A percentile compares a stretch with the other conserved stretches of the same genome.
These are phyloP conservation scores for Coptodon bakossiorum DNA, from an alignment of 2,113 vertebrate species.

Conservation along the genomic window DNA sequence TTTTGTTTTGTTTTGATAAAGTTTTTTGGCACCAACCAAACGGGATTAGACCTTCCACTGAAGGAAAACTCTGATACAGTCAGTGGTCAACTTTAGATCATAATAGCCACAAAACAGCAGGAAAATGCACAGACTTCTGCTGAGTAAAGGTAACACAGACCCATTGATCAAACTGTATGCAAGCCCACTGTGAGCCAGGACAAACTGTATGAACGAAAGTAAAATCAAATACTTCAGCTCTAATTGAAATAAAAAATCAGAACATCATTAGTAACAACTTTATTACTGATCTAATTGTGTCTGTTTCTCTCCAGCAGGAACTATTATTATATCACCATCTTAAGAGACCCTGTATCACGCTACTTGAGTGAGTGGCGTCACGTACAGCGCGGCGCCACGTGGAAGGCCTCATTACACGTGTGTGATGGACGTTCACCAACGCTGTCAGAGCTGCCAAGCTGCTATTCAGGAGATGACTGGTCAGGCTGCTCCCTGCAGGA, in stretches of 20 bases:
- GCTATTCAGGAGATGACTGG: conserved; percentile 93
- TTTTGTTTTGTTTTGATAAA: neutral
- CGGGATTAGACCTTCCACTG: neutral
- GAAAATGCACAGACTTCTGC: neutral
- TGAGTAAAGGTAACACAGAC: neutral
- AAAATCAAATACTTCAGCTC: neutral
- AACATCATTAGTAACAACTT: neutral
- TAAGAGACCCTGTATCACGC: conserved; percentile 91
- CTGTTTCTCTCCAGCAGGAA: conserved; percentile 71
- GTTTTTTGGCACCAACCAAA: neutral
- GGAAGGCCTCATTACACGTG: conserved; percentile 93
- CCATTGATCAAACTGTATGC: neutral
- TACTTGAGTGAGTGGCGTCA: conserved; percentile 97
- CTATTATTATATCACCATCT: conserved; percentile 96
- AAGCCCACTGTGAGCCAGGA: neutral
- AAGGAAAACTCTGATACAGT: neutral
- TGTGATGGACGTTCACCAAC: conserved; percentile 91
- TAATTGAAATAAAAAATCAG: neutral
- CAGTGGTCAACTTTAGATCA: neutral
- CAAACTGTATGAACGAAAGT: neutral
- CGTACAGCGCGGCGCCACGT: conserved; percentile 92
- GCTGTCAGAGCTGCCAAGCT: conserved; percentile 88
- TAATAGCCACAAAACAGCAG: neutral
- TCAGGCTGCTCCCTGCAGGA: conserved; percentile 90
- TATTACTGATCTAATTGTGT: neutral